A percentile compares a stretch with the other conserved stretches of the same genome.
Conservation (phyloP, 2,888 invertebrate genomes). For the Hetaerina titia region DNA sequence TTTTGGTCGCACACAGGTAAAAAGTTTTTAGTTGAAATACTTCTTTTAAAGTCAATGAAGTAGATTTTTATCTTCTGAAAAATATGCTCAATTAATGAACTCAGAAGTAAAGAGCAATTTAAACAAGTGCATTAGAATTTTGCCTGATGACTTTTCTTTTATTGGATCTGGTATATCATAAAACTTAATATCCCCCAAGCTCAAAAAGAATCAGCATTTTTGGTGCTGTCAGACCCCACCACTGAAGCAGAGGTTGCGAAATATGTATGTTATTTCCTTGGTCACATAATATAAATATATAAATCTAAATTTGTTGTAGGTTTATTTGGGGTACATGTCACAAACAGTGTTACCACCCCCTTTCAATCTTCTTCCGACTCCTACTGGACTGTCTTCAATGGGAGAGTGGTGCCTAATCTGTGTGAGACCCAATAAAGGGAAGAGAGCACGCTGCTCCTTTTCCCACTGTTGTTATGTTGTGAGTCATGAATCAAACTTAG, state of each 20-base stretch:
- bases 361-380: slow-evolving; percentile 84
- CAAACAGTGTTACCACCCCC: slow-evolving; percentile 86
- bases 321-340: slow-evolving; percentile 86
- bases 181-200: too few relatives aligned
- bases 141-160: too few relatives aligned
- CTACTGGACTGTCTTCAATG: slow-evolving; percentile 77
- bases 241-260: too few relatives aligned
- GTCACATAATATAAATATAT: too few relatives aligned
- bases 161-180: too few relatives aligned
- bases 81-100: too few relatives aligned
- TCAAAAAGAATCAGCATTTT: too few relatives aligned
- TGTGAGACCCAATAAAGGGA: slow-evolving; percentile 75
- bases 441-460: slow-evolving; percentile 78
- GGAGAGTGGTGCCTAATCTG: slow-evolving; percentile 79
- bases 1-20: slow-evolving; percentile 84
- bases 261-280: too few relatives aligned
- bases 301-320: slow-evolving; percentile 73
- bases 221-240: too few relatives aligned
- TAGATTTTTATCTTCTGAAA: neutral
- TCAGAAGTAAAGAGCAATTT: too few relatives aligned
- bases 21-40: neutral
- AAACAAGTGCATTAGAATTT: too few relatives aligned
- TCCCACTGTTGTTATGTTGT: slow-evolving; percentile 78
- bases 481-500: slow-evolving; percentile 70
- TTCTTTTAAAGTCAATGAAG: slow-evolving; percentile 32